Base-by-base conservation (phyloP, 1,140 invertebrate genomes). In the Trachymyrmex septentrionalis region DNA sequence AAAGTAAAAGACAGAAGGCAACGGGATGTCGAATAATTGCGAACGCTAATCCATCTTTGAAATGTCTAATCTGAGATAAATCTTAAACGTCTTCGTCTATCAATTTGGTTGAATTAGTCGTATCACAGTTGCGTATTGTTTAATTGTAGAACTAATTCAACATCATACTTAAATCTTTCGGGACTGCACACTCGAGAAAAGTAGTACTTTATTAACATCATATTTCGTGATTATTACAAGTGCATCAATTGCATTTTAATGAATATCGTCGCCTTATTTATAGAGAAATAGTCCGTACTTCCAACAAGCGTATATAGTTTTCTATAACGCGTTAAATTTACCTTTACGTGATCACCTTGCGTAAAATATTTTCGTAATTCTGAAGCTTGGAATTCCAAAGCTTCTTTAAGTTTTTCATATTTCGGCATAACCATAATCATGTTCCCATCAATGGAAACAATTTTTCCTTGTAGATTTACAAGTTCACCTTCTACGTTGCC, bases 371-470 rank as follows among this genome's bases (percentile, higher is more conserved):
- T 99, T 75, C 97, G 96, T 92, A 99, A 96, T 94, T 99, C 99
- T 87, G 96, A 96, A 0, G 99, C 97, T 94, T 98, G 98, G 92
- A 99, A 99, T 85, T 99, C 98, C 10, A 99, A 96, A 0, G 98
- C 90, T 92, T 97, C 97, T 95, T 98, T 99, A 0, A 99, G 95
- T 91, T 99, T 99, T 91, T 99, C 98, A 94, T 99, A 99, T 92
- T 99, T 99, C 0, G 99, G 99, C 96, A 99, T 97, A 30, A 99
- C 98, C 5, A 98, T 99, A 67, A 99, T 98, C 96, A 99, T 98
- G 63, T 98, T 97, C 10, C 98, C 99, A 93, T 99, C 99, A 73
- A 99, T 98, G 0, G 98, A 97, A 30, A 99, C 97, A 86, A 99
- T 98, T 95, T 98, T 98, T 63, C 98, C 99, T 94, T 99, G 98